A percentile compares a stretch with the other conserved stretches of the same genome.
phyloP scores from a whole-genome alignment of 2,888 invertebrate species.

The Epirrhoe tristata region DNA sequence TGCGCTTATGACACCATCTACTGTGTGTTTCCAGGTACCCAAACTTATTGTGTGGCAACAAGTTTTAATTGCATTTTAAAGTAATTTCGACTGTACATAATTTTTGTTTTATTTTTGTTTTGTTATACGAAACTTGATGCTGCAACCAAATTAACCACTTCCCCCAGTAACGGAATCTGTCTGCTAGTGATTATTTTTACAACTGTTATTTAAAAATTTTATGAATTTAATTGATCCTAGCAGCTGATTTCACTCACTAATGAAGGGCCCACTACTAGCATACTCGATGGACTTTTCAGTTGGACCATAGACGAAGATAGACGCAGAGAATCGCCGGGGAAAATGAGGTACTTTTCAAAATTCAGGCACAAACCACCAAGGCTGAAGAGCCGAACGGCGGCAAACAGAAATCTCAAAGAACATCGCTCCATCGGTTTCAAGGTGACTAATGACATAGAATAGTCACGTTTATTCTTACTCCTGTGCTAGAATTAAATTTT shows the following conservation, averaged over 20 bases:
- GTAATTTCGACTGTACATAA: conserved; percentile 3
- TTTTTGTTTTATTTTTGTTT: conserved; percentile 21
- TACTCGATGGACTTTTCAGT: conserved; percentile 84
- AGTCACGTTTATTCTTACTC: conserved; percentile 62
- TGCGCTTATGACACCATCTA: conserved; percentile 76
- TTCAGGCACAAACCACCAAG: conserved; percentile 59
- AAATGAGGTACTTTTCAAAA: conserved; percentile 79
- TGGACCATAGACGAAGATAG: conserved; percentile 66
- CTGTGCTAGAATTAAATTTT: conserved; percentile 55
- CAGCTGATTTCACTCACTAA: conserved; percentile 54
- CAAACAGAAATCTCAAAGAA: conserved; percentile 46
- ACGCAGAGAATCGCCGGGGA: conserved; percentile 35
- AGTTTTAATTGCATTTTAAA: conserved; percentile 47
- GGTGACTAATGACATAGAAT: conserved; percentile 73
- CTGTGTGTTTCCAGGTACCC: conserved; percentile 82
- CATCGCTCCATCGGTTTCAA: conserved; percentile 65
- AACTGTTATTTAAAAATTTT: conserved; percentile 7
- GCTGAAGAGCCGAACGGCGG: conserved; percentile 52
- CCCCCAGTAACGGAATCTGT: conserved; percentile 61
- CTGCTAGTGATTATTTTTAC: conserved; percentile 57
- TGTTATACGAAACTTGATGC: conserved; percentile 57
- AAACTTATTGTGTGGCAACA: conserved; percentile 66
- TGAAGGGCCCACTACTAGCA: conserved; percentile 72
- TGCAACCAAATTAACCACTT: conserved; percentile 57
- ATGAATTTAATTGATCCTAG: conserved; percentile 42